Evolutionary conservation across 2,113 vertebrate species (phyloP).

Genomic region (Pseudopipra pipra): DNA sequence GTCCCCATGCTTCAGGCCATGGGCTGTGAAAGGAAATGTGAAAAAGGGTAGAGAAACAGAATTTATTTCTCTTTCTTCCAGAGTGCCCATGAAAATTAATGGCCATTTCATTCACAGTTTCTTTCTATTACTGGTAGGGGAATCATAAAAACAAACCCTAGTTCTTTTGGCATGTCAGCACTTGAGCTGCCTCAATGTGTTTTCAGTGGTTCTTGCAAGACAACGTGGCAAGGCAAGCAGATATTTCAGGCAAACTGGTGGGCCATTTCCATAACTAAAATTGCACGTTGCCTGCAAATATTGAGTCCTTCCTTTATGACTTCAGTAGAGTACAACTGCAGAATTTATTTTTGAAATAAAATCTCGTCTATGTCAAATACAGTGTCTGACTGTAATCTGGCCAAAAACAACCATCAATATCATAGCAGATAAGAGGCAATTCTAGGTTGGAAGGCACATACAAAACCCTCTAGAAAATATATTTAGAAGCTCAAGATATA

Average conservation of each 20-base stretch:
- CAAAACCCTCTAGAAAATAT: background rate
- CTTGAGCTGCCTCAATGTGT: background rate
- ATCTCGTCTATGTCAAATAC: background rate
- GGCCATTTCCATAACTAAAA: background rate
- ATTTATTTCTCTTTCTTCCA: background rate
- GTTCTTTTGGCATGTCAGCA: background rate
- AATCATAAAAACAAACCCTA: background rate
- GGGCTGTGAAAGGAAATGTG: background rate
- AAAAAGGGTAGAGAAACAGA: background rate
- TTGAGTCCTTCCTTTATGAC: background rate
- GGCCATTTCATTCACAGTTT: background rate
- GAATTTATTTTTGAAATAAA: background rate
- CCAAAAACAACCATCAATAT: background rate
- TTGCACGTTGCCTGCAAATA: background rate
- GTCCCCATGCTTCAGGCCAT: accelerated
- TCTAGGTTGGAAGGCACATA: background rate
- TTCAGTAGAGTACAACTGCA: background rate
- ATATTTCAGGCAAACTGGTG: background rate
- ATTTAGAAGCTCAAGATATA: background rate
- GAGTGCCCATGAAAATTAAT: background rate
- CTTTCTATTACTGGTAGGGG: background rate
- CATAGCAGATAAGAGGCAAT: background rate
- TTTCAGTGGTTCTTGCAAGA: background rate
- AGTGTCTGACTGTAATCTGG: background rate
- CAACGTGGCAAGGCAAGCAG: background rate